A percentile compares a stretch with the other conserved stretches of the same genome.
Conservation (phyloP, 2,888 invertebrate species). For the Calliphora vomitoria region DNA sequence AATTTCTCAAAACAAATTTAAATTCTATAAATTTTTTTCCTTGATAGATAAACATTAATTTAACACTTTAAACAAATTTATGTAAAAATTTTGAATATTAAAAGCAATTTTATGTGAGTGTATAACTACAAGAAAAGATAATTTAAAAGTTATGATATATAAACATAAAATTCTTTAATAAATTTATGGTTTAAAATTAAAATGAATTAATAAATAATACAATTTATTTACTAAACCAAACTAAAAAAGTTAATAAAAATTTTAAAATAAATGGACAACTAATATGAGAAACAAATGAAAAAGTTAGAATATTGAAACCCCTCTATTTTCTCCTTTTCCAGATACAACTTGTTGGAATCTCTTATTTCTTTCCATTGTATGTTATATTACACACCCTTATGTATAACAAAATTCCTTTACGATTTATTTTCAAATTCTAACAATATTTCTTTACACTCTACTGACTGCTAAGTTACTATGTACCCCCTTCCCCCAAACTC, state of each 20-base stretch:
- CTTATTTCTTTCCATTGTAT: background rate
- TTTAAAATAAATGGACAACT: no score
- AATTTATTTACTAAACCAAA: no score
- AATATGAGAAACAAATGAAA: no score
- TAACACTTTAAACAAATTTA: background rate
- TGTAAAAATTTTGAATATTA: background rate
- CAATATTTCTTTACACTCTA: slow-evolving; percentile 36
- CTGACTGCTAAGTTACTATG: slow-evolving; percentile 3
- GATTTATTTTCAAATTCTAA: slow-evolving; percentile 17
- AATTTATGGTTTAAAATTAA: no score
- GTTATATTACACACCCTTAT: slow-evolving; percentile 35
- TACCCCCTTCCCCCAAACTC: background rate
- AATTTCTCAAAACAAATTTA: background rate
- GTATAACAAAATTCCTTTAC: background rate
- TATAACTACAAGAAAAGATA: background rate
- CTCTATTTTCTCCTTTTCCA: background rate
- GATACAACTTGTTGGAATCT: background rate
- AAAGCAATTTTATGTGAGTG: background rate
- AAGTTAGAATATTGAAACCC: no score
- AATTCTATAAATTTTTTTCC: no score
- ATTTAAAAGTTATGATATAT: background rate
- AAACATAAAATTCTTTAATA: background rate
- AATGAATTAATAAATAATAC: no score
- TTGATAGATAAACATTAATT: background rate
- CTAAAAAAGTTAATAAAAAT: no score